Evolutionary conservation across 2,888 invertebrate genomes (phyloP).

Genomic region (Cyaniris semiargus): DNA sequence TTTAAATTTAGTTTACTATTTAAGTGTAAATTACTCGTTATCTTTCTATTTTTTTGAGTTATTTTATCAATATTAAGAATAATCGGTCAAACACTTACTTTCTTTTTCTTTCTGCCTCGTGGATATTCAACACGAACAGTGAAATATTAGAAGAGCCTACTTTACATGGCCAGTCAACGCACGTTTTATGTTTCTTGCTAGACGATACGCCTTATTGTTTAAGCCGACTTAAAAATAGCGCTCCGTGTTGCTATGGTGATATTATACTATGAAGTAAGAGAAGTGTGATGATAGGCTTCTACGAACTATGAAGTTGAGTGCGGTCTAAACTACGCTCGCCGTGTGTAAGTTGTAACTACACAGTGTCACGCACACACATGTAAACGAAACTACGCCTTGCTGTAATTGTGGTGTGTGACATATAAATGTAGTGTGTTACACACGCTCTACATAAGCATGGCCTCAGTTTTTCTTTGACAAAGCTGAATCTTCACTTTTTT

Average conservation of each 20-base stretch:
- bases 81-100: too few species aligned
- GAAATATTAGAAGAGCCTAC: conserved; percentile 9
- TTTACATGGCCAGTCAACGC: neutral
- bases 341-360: neutral
- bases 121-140: neutral
- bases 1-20: neutral
- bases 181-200: neutral
- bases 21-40: neutral
- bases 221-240: neutral
- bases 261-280: neutral
- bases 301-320: neutral
- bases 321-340: neutral
- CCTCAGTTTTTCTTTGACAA: neutral
- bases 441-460: neutral
- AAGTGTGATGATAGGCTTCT: neutral
- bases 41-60: too few species aligned
- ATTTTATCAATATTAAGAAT: too few species aligned
- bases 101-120: neutral
- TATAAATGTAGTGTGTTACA: neutral
- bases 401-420: neutral
- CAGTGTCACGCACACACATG: neutral
- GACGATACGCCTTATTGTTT: neutral
- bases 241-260: neutral
- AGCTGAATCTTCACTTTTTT: neutral
- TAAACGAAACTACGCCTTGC: neutral